phyloP scores from a whole-genome alignment of 2,113 vertebrate species.

The Antechinus flavipes region DNA sequence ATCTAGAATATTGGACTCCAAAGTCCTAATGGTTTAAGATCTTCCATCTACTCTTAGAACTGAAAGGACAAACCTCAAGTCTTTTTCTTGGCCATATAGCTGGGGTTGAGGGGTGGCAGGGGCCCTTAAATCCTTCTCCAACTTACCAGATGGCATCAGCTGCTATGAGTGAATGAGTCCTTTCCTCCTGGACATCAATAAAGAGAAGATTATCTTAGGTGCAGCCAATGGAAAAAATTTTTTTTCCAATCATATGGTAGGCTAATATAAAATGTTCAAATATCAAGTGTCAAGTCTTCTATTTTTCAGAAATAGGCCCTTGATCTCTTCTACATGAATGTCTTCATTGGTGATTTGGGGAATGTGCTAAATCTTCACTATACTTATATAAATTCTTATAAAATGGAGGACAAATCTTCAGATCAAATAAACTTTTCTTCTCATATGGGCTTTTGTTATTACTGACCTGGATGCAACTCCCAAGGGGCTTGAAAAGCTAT shows the following conservation, averaged over 20 bases:
- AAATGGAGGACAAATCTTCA: background rate
- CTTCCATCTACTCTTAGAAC: background rate
- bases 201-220: background rate
- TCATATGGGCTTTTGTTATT: background rate
- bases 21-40: background rate
- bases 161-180: background rate
- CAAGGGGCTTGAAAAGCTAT: background rate
- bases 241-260: background rate
- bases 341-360: background rate
- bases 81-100: background rate
- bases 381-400: background rate
- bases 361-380: background rate
- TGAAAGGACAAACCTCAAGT: background rate
- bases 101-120: background rate
- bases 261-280: background rate
- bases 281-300: background rate
- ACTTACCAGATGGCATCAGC: background rate
- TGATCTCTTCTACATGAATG: background rate
- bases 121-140: background rate
- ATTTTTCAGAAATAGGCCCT: background rate
- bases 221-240: background rate
- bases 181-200: background rate
- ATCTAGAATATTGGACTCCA: background rate
- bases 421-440: background rate
- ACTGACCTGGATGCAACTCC: background rate